Evolutionary conservation across 2,888 invertebrate species (phyloP).

Genomic region (Capitulum mitella): DNA sequence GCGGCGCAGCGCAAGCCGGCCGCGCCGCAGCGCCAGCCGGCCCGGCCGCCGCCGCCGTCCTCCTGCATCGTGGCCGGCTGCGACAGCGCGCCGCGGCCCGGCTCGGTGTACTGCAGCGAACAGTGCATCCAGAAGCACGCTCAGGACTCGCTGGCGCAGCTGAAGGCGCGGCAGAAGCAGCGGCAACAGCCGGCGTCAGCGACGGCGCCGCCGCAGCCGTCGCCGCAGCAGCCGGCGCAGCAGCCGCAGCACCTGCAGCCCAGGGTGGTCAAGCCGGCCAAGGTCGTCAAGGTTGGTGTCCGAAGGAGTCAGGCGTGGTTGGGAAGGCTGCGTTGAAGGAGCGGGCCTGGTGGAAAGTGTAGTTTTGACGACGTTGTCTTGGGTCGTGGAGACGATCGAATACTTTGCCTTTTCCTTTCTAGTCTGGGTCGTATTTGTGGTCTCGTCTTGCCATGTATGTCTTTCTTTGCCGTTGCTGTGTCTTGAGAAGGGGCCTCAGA

Average conservation of each 20-base stretch:
- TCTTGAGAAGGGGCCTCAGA: too few relatives aligned
- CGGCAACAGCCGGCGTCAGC: neutral
- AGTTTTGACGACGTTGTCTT: too few relatives aligned
- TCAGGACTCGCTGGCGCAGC: conserved; percentile 50
- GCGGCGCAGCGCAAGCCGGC: conserved; percentile 7
- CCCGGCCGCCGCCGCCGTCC: conserved; percentile 8
- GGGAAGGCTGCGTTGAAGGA: too few relatives aligned
- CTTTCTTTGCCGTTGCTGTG: too few relatives aligned
- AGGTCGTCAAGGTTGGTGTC: too few relatives aligned
- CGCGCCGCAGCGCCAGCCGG: neutral
- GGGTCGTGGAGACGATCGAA: too few relatives aligned
- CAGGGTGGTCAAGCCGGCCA: neutral
- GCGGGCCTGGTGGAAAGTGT: too few relatives aligned
- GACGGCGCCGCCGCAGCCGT: neutral
- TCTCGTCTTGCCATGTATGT: too few relatives aligned
- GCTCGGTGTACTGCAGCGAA: conserved; percentile 82
- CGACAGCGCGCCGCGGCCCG: conserved; percentile 59
- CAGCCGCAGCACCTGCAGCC: neutral
- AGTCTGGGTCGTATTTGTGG: too few relatives aligned
- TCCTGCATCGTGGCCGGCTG: conserved; percentile 33
- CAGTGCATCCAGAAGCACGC: conserved; percentile 78
- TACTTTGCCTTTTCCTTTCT: too few relatives aligned
- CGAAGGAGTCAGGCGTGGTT: too few relatives aligned
- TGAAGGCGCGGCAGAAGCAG: conserved; percentile 38
- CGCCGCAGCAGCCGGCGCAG: neutral